phyloP scores from a whole-genome alignment of 2,888 invertebrate species.

The Smittia aterrima region DNA sequence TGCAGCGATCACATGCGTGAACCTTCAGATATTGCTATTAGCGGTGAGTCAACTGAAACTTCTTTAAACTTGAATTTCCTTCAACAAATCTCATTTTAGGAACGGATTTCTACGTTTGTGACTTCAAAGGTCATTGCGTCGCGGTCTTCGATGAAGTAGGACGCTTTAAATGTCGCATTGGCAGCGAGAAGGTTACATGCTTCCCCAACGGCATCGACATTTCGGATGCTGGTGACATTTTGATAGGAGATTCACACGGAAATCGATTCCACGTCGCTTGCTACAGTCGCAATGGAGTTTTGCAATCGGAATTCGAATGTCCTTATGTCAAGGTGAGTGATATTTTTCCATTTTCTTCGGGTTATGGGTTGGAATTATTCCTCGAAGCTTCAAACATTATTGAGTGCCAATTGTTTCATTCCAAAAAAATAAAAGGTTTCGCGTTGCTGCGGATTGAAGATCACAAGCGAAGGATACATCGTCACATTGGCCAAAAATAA shows the following conservation, averaged over 20 bases:
- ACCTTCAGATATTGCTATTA: slow-evolving; percentile 94
- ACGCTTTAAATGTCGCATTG: slow-evolving; percentile 87
- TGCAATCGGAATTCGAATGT: slow-evolving; percentile 92
- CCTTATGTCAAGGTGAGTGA: slow-evolving; percentile 88
- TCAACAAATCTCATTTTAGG: slow-evolving; percentile 57
- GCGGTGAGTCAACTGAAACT: slow-evolving; percentile 60
- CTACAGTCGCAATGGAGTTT: slow-evolving; percentile 82
- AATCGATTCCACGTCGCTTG: slow-evolving; percentile 97
- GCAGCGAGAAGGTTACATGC: slow-evolving; percentile 92
- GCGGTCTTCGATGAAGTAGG: slow-evolving; percentile 94
- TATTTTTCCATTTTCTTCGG: not conserved
- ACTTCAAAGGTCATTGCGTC: slow-evolving; percentile 97
- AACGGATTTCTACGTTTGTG: slow-evolving; percentile 93
- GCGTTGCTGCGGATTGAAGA: slow-evolving; percentile 95
- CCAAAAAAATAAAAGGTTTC: slow-evolving; percentile 78
- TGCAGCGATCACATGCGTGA: slow-evolving; percentile 97
- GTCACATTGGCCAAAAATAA: slow-evolving; percentile 97
- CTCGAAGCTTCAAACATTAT: not conserved
- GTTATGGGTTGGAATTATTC: not conserved
- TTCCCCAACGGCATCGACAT: slow-evolving; percentile 98
- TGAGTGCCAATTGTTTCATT: not conserved
- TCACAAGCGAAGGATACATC: slow-evolving; percentile 94
- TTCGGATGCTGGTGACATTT: slow-evolving; percentile 92
- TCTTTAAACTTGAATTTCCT: not conserved
- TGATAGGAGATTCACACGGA: slow-evolving; percentile 96